These are phyloP conservation scores for Ceratotherium simum DNA, from an alignment of 2,113 vertebrate genomes.

Conservation along the genomic window DNA sequence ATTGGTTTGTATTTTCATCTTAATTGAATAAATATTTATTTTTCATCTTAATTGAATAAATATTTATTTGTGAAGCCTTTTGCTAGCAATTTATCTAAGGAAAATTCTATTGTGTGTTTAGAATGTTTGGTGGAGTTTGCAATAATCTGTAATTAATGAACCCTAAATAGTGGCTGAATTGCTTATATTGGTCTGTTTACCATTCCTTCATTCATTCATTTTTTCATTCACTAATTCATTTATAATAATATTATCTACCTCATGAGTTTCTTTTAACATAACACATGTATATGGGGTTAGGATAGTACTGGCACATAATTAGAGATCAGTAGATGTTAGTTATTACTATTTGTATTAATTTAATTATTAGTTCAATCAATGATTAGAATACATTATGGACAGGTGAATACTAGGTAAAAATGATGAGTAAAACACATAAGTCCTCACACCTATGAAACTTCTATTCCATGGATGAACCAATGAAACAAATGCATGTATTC, in stretches of 20 bases:
- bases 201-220: not conserved
- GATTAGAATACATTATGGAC: not conserved
- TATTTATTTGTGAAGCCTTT: not conserved
- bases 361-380: not conserved
- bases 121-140: not conserved
- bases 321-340: not conserved
- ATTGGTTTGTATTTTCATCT: conserved; percentile 43
- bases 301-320: not conserved
- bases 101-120: not conserved
- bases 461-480: not conserved
- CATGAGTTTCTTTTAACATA: not conserved
- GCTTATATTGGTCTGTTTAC: not conserved
- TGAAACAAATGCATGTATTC: not conserved
- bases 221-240: not conserved
- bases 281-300: not conserved
- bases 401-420: not conserved
- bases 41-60: conserved; percentile 18
- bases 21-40: not conserved
- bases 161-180: not conserved
- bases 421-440: not conserved
- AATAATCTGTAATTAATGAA: not conserved
- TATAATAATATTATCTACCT: not conserved
- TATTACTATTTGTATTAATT: not conserved
- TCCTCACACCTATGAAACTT: not conserved
- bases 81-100: not conserved